These are phyloP conservation scores for Phocoena phocoena DNA, from an alignment of 2,113 vertebrate genomes.

Conservation along the genomic window DNA sequence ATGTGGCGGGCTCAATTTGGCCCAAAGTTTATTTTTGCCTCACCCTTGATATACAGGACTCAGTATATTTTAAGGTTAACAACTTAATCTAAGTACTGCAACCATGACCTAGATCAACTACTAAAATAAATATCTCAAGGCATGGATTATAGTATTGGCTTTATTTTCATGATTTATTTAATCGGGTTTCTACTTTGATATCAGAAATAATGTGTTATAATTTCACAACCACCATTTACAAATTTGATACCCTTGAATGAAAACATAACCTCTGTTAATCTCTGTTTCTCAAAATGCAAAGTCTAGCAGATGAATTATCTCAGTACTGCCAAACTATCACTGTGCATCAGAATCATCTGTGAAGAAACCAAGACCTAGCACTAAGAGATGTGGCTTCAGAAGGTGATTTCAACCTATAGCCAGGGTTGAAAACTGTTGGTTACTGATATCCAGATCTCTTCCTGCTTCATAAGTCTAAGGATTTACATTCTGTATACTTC, in stretches of 20 bases:
- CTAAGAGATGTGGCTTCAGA: neutral
- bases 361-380: neutral
- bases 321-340: neutral
- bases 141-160: neutral
- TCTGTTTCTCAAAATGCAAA: neutral
- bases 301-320: neutral
- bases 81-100: neutral
- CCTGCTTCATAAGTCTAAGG: neutral
- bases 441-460: neutral
- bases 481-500: neutral
- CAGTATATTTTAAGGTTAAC: conserved; percentile 3
- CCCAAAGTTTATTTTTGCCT: neutral
- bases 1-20: neutral
- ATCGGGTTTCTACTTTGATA: neutral
- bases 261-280: neutral
- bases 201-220: neutral
- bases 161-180: neutral
- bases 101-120: neutral
- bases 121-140: neutral
- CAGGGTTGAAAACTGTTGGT: neutral
- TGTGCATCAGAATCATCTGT: neutral
- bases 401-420: neutral
- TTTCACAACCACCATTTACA: neutral
- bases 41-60: neutral
- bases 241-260: neutral